phyloP scores from a whole-genome alignment of 2,888 invertebrate genomes.

The Andrena praecox region DNA sequence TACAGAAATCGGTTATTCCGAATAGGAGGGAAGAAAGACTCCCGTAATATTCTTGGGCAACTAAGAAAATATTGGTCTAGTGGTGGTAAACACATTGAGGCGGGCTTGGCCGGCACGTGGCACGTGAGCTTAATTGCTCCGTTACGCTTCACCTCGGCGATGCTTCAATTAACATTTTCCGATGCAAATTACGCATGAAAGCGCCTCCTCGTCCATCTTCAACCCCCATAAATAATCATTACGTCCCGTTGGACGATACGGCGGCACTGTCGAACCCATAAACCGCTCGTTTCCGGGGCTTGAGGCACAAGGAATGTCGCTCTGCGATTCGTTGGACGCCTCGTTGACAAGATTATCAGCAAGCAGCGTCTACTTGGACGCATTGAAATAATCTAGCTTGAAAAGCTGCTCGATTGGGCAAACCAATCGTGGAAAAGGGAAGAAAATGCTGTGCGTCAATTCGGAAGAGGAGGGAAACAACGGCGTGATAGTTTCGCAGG shows the following conservation, averaged over 20 bases:
- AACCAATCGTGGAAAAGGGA: not conserved
- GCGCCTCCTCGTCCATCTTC: slow-evolving; percentile 3
- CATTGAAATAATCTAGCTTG: not conserved
- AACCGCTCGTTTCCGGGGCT: not conserved
- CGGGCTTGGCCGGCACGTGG: slow-evolving; percentile 51
- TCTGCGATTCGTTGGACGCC: not conserved
- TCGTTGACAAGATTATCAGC: not conserved
- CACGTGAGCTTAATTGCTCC: slow-evolving; percentile 61
- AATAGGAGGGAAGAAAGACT: not conserved
- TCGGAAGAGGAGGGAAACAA: slow-evolving; percentile 70
- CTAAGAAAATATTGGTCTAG: not conserved
- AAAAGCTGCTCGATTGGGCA: not conserved
- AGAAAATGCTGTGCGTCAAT: slow-evolving; percentile 77
- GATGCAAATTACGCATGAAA: slow-evolving; percentile 60
- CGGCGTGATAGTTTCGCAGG: slow-evolving; percentile 75
- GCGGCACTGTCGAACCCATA: slow-evolving; percentile 22
- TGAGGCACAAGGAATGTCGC: not conserved
- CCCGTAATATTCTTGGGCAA: slow-evolving; percentile 11
- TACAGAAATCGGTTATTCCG: too few relatives aligned
- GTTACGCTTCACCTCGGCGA: slow-evolving; percentile 62
- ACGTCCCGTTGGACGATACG: not conserved
- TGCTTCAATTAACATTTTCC: slow-evolving; percentile 62
- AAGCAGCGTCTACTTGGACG: not conserved
- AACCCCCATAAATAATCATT: slow-evolving; percentile 44
- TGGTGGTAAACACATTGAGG: slow-evolving; percentile 14